Base-by-base conservation (phyloP, 1,140 invertebrate genomes). In the Dufourea novaeangliae region DNA sequence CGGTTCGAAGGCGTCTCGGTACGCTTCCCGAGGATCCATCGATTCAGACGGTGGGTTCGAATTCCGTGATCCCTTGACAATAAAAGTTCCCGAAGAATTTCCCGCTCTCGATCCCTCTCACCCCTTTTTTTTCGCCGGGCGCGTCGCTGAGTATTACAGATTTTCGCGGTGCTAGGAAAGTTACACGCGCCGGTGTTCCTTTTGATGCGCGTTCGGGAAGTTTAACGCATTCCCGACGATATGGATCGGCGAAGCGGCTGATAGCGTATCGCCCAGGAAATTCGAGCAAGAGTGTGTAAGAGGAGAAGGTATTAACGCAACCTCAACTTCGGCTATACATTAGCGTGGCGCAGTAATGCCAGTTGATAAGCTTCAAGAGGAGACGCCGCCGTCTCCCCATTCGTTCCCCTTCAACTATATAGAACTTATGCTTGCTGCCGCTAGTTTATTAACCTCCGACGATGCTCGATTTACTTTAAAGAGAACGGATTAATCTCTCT, bases 271-370 rank as follows among this genome's bases (percentile, higher is more conserved):
- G 59, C 34, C 52, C 27, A 34, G 39, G 64, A 69, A 46, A 69
- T 68, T 75, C 54, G 39, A 25, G 63, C 52, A 41, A 32, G 29
- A 27, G 39, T 29, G 64, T 66, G 39, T 41, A 41, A 75, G 72
- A 56, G 46, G 73, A 68, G 52, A 46, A 57, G 63, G 64, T 68
- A 75, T 75, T 57, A 68, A 75, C 54, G 73, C 64, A 69, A 68
- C 52, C 73, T 59, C 64, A 75, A 75, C 73, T 75, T 75, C 22
- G 64, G 73, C 64, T 75, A 75, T 75, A 68, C 69, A 75, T 75
- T 75, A 75, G 64, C 64, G 64, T 25, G 25, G 39, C 39, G 29
- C 34, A 68, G 64, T 75, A 69, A 69, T 75, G 54, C 54, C 73
- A 46, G 73, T n/a, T 75, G 64, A 75, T 75, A 64, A 69, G 73